phyloP scores from a whole-genome alignment of 2,797 vertebrate genomes.

The Borostomias antarcticus region DNA sequence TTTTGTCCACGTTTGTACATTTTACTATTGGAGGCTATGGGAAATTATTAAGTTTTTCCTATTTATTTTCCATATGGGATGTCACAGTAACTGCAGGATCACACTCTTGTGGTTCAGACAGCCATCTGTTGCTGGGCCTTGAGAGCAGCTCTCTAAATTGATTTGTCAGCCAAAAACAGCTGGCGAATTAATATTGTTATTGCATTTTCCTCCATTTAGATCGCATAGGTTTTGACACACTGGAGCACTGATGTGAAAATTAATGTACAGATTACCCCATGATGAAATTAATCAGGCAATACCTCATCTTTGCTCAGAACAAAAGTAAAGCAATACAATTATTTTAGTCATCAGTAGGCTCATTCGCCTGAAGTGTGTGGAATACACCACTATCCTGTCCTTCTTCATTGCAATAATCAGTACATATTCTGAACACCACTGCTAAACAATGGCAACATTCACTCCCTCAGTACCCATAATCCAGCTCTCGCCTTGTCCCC shows the following conservation, averaged over 20 bases:
- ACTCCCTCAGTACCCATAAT: slow-evolving; percentile 4
- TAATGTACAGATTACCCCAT: slow-evolving; percentile 65
- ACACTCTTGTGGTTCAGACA: slow-evolving; percentile 55
- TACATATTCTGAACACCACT: background rate
- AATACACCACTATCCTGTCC: slow-evolving; percentile 15
- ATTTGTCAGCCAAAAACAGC: slow-evolving; percentile 74
- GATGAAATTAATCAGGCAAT: slow-evolving; percentile 66
- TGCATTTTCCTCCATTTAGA: slow-evolving; percentile 72
- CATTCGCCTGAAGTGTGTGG: background rate
- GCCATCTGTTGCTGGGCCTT: slow-evolving; percentile 77
- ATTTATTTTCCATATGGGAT: slow-evolving; percentile 39
- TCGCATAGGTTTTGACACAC: slow-evolving; percentile 72
- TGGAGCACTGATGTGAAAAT: slow-evolving; percentile 67
- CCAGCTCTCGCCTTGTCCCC: background rate
- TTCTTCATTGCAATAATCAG: slow-evolving; percentile 20
- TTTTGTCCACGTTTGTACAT: too few species aligned
- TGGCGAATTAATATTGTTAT: slow-evolving; percentile 71
- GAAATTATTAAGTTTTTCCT: too few species aligned
- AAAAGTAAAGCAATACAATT: slow-evolving; percentile 40
- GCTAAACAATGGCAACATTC: slow-evolving; percentile 5
- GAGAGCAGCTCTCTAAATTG: slow-evolving; percentile 69
- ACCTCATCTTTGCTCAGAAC: slow-evolving; percentile 39
- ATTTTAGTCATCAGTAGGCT: slow-evolving; percentile 35
- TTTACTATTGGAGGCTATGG: too few species aligned
- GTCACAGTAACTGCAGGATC: slow-evolving; percentile 62